Evolutionary conservation across 1,140 invertebrate genomes (phyloP), one percentile per base, ranked within the genome.

Genomic region (Dermatophagoides farinae): DNA sequence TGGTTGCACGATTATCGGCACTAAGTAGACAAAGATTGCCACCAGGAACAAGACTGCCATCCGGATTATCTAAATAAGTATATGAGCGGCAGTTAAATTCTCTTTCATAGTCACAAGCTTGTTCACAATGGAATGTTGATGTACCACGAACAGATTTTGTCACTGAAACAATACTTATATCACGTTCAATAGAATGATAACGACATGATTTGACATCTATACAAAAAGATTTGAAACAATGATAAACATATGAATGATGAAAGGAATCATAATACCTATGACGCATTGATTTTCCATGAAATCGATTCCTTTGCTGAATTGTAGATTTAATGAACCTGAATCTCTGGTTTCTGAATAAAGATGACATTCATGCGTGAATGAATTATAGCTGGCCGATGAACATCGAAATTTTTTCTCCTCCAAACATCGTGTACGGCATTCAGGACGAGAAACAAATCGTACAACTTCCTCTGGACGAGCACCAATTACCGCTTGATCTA

Each of bases 241-340:
- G 10, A 40, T 52, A 18, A 31, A 40, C 40, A 52, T 6, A 25
- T 43, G 1, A 39, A 40, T 22, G n/a, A 62, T 46, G 11, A 49
- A 38, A 14, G 38, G 5, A 38, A 39, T 55, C 18, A 14, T 5
- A 68, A 67, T 69, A 76, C 75, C 68, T 18, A 71, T 66, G 43
- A 69, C 70, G 62, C 76, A 77, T 66, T 76, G 75, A 64, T 77
- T 77, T 65, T 77, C 76, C 64, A 77, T 65, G 64, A 77, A 77
- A 65, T 77, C 74, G 8, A 70, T 70, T 12, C 66, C 67, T 18
- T 63, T 53, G 0, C 64, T 65, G 49, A 57, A 67, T 52, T 57
- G 68, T 69, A 55, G 66, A 63, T 44, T 71, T 65, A 31, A 67
- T 54, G 51, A 67, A 60, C 66, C 72, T 68, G 60, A 69, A 66